A percentile compares a stretch with the other conserved stretches of the same genome.
Evolutionary conservation across 2,888 invertebrate genomes (phyloP).

Genomic region (Hipparchia sbordonii): DNA sequence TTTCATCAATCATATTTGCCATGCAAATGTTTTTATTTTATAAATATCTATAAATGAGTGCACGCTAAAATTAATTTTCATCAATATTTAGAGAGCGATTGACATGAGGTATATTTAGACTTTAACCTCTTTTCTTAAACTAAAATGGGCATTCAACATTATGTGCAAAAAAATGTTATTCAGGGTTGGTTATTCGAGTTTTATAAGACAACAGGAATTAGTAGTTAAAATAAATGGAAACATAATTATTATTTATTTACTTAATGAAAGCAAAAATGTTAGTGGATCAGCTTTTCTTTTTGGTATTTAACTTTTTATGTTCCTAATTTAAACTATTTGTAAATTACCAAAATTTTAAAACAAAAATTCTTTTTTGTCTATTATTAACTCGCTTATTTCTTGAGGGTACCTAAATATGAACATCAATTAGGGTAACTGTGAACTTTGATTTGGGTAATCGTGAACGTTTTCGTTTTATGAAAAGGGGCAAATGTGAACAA

Average conservation of each 20-base stretch:
- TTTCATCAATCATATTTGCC: conserved; percentile 1
- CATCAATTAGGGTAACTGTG: background rate
- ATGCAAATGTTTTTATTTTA: conserved; percentile 2
- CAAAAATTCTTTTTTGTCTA: background rate
- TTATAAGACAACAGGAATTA: too few species aligned
- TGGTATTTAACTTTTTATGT: too few species aligned
- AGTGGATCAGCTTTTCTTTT: too few species aligned
- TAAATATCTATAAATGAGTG: background rate
- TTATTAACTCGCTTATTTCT: background rate
- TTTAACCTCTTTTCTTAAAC: background rate
- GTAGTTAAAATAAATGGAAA: too few species aligned
- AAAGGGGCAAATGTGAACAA: background rate
- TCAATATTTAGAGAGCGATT: background rate
- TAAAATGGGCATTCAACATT: background rate
- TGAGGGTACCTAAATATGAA: background rate
- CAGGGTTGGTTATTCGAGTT: too few species aligned
- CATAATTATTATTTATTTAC: too few species aligned
- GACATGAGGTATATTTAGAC: background rate
- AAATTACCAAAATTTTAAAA: background rate
- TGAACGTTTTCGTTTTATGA: background rate
- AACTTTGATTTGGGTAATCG: background rate
- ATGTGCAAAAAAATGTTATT: background rate
- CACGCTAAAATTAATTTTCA: background rate
- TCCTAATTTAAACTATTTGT: too few species aligned
- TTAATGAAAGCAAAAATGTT: too few species aligned